Percentiles rank a stretch among this genome's conserved stretches.
Conservation (phyloP, 2,797 vertebrate species). For the Rhinella marina region DNA sequence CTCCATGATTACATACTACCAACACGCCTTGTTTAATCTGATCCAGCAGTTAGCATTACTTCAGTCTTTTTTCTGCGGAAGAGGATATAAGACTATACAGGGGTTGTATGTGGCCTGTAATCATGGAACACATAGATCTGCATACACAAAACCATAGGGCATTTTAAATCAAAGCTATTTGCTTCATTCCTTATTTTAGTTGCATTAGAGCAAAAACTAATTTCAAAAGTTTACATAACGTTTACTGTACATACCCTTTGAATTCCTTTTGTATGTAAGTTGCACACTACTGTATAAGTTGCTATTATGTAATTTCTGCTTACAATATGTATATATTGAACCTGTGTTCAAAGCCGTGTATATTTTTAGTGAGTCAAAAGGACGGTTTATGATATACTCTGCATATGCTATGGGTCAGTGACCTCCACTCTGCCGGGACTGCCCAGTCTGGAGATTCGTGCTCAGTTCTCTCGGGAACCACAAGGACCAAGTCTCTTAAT, state of each 20-base stretch:
- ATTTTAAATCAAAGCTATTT: neutral
- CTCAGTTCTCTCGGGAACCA: neutral
- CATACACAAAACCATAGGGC: neutral
- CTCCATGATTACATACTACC: neutral
- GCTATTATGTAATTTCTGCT: neutral
- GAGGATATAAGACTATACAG: neutral
- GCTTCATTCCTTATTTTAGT: neutral
- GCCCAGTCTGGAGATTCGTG: neutral
- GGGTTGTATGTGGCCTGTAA: neutral
- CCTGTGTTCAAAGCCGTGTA: neutral
- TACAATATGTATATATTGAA: neutral
- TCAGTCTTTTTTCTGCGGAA: too few relatives aligned
- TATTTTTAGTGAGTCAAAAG: neutral
- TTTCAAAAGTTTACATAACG: neutral
- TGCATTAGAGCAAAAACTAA: neutral
- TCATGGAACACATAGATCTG: neutral
- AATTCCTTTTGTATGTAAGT: neutral
- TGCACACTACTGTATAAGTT: neutral
- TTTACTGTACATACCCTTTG: too few relatives aligned
- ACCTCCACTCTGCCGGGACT: neutral
- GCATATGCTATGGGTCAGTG: neutral
- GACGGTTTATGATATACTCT: neutral
- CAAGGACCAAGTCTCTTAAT: constrained; percentile 28
- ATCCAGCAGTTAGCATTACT: neutral
- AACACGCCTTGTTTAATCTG: neutral